Percentiles rank a stretch among this genome's conserved stretches.
Evolutionary conservation across 2,888 invertebrate genomes (phyloP).

Genomic region (Allophyes oxyacanthae): DNA sequence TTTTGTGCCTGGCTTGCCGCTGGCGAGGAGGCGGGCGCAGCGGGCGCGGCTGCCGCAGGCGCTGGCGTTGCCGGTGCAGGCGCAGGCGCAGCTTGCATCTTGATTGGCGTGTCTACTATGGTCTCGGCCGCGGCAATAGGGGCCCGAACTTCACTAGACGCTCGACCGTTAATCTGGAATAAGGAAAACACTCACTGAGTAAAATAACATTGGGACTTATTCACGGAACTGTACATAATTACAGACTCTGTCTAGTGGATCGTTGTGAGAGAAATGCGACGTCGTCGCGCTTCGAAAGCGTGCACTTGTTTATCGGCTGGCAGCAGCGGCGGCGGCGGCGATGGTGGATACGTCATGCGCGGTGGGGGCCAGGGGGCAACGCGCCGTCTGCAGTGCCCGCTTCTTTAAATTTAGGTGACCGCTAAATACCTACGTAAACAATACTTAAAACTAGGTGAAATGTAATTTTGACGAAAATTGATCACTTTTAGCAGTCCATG

Average conservation of each 20-base stretch:
- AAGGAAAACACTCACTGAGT: slow-evolving; percentile 57
- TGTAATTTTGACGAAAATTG: slow-evolving; percentile 15
- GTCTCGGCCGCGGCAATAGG: slow-evolving; percentile 89
- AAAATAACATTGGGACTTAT: slow-evolving; percentile 43
- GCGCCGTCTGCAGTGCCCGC: slow-evolving; percentile 71
- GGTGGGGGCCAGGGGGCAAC: slow-evolving; percentile 77
- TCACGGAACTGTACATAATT: slow-evolving; percentile 55
- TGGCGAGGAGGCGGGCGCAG: slow-evolving; percentile 79
- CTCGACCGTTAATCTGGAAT: slow-evolving; percentile 82
- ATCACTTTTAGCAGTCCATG: slow-evolving; percentile 15
- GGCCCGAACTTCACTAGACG: slow-evolving; percentile 81
- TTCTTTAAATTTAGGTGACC: slow-evolving; percentile 69
- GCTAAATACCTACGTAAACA: slow-evolving; percentile 57
- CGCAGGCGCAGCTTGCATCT: slow-evolving; percentile 86
- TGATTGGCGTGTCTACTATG: slow-evolving; percentile 84
- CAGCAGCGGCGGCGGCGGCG: slow-evolving; percentile 49
- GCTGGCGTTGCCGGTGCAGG: slow-evolving; percentile 78
- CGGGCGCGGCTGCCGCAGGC: slow-evolving; percentile 75
- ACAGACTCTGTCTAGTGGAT: slow-evolving; percentile 59
- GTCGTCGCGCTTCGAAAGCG: slow-evolving; percentile 73
- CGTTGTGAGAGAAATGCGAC: slow-evolving; percentile 64
- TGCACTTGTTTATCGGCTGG: slow-evolving; percentile 75
- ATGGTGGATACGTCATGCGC: slow-evolving; percentile 65
- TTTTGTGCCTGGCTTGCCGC: slow-evolving; percentile 79
- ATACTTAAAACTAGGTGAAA: slow-evolving; percentile 37